Evolutionary conservation across 2,888 invertebrate genomes (phyloP), one percentile per base, ranked within the genome.

Genomic region (Tetragonisca angustula): DNA sequence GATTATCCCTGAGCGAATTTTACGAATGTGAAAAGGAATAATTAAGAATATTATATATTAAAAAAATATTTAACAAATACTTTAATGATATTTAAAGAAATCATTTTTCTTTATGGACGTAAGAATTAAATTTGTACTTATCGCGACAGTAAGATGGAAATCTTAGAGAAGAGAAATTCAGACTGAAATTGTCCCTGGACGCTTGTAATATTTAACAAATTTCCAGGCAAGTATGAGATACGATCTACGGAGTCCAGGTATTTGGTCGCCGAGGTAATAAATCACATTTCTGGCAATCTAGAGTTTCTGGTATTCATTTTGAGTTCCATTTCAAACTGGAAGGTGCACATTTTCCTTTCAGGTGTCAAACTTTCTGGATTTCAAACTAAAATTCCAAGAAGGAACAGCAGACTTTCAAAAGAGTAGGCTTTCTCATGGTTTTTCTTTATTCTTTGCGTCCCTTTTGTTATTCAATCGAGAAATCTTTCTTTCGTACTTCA

Each of bases 271-370:
- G 70, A 62, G 50, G 54, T 64, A 17, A 54, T 74, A 72, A 64
- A 78, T 81, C 67, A 43, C 32, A 56, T 36, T 56, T 50, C 17
- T 36, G 15, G n/a, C 13, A 21, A 15, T 1, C 19, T 6, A 9
- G n/a, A 21, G n/a, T n/a, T 32, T 13, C 36, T n/a, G 4, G 21
- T 21, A 32, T 15, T 54, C 27, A 13, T 13, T 24, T 73, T 77
- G 27, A 43, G 43, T 9, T 43, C 43, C 43, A 36, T 50, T 17
- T 50, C 73, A 65, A 52, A 17, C 52, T 61, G 50, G 21, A 52
- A 69, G 70, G 65, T 70, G 71, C 32, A 5, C 59, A 52, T 64
- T 71, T 4, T 5, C 17, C 50, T 73, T 61, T 54, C 54, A n/a
- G 17, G 27, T 73, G 36, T 59, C 24, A 21, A 71, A 56, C 59